Evolutionary conservation across 2,888 invertebrate species (phyloP), one percentile per base, ranked within the genome.

Genomic region (Athalia rosae): DNA sequence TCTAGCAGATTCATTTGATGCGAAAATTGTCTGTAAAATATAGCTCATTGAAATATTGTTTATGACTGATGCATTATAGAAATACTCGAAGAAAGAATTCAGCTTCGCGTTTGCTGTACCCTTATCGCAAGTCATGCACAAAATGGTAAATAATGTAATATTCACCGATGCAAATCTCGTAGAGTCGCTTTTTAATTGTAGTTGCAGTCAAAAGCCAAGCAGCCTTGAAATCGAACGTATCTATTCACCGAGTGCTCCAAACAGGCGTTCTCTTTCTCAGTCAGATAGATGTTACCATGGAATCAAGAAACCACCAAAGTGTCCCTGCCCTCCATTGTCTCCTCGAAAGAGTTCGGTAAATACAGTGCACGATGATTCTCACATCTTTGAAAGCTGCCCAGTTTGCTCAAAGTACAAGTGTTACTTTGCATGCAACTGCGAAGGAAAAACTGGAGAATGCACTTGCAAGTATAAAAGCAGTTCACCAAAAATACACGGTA

Each of bases 401-500:
- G 84, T 89, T 63, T 89, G 89, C 77, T 84, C 83, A 3, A 87
- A 83, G 71, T 89, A 89, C 78, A 84, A 85, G 61, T 87, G 84
- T 77, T 88, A 87, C 76, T 89, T 89, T 78, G 80, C 84, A 28
- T 78, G 79, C 9, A 77, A 80, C 3, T 77, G 79, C 59, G 80
- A 78, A 5, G 77, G 15, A 53, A 69, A 71, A 61, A 73, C 47
- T 45, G 71, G 28, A 45, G 56, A 13, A 28, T 13, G 61, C 43
- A 47, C 69, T 15, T 77, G 73, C 69, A 76, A 59, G 45, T 78
- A 53, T 13, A 79, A 66, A 41, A 76, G 48, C 3, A 79, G 77
- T 71, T 43, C 77, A 61, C 61, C 63, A 13, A 80, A 80, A 47
- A 50, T 79, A 61, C 76, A 79, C 50, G 80, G 79, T 4, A 69